These are phyloP conservation scores for Astur gentilis DNA, from an alignment of 2,113 vertebrate species.

Conservation along the genomic window DNA sequence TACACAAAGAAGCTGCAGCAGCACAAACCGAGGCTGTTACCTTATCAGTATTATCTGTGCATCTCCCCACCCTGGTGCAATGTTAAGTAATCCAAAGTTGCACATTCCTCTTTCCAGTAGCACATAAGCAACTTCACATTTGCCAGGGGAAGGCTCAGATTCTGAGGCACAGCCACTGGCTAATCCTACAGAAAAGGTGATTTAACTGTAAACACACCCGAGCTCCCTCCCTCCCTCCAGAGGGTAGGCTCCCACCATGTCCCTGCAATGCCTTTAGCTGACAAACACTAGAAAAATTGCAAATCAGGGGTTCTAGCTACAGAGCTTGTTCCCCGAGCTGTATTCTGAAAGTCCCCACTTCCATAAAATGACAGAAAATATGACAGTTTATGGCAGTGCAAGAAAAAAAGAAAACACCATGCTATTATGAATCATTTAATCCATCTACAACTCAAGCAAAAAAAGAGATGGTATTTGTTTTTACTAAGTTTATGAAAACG, in stretches of 20 bases:
- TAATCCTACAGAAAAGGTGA: background rate
- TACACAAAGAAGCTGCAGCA: background rate
- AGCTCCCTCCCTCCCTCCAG: background rate
- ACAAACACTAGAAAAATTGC: background rate
- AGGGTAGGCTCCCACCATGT: background rate
- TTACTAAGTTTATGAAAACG: background rate
- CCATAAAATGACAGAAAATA: background rate
- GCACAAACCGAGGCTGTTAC: background rate
- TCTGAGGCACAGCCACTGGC: background rate
- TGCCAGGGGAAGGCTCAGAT: background rate
- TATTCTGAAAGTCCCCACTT: background rate
- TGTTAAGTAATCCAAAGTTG: accelerated
- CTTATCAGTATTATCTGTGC: background rate
- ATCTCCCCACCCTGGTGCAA: background rate
- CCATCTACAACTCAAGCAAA: background rate
- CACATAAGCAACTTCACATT: background rate
- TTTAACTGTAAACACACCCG: background rate
- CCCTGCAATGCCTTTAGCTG: background rate
- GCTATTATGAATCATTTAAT: background rate
- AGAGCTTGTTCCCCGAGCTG: background rate
- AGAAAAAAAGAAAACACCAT: background rate
- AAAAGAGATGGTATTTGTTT: background rate
- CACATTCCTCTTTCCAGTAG: background rate
- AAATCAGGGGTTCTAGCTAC: background rate
- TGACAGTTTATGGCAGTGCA: background rate